phyloP scores from a whole-genome alignment of 1,140 invertebrate species.

The Atta colombica region DNA sequence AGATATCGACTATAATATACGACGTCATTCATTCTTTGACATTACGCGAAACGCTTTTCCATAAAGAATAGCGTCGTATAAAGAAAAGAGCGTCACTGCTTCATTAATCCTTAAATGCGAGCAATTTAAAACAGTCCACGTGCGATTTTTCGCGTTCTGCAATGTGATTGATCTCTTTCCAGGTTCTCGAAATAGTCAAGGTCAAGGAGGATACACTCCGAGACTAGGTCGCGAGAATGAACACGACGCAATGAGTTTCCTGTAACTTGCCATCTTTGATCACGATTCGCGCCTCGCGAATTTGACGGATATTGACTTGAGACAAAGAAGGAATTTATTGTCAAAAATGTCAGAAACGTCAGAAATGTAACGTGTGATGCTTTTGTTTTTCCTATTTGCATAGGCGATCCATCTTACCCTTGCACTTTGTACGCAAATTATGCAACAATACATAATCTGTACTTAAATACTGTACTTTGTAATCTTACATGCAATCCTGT shows the following conservation, averaged over 20 bases:
- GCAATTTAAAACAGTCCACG: conserved; percentile 32
- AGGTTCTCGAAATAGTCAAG: conserved; percentile 68
- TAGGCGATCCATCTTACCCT: conserved; percentile 38
- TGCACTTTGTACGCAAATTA: conserved; percentile 49
- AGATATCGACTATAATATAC: conserved; percentile 19
- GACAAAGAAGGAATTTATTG: conserved; percentile 9
- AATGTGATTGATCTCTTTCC: conserved; percentile 52
- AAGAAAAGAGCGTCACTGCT: background rate
- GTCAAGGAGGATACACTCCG: conserved; percentile 65
- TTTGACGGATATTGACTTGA: background rate
- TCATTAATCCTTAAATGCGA: conserved; percentile 43
- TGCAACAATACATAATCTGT: conserved; percentile 45
- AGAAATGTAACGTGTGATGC: conserved; percentile 14
- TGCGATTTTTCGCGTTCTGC: background rate
- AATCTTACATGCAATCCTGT: conserved; percentile 41
- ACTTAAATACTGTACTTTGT: conserved; percentile 13
- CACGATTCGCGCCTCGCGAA: background rate
- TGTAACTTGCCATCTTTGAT: conserved; percentile 29
- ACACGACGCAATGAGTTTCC: conserved; percentile 31
- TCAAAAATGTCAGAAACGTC: conserved; percentile 27
- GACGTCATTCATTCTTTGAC: conserved; percentile 22
- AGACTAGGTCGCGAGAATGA: conserved; percentile 69
- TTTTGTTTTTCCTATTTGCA: conserved; percentile 31
- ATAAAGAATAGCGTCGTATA: background rate
- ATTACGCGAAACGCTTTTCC: conserved; percentile 24